Conservation (phyloP, 2,113 vertebrate species). For the Psophia crepitans region DNA sequence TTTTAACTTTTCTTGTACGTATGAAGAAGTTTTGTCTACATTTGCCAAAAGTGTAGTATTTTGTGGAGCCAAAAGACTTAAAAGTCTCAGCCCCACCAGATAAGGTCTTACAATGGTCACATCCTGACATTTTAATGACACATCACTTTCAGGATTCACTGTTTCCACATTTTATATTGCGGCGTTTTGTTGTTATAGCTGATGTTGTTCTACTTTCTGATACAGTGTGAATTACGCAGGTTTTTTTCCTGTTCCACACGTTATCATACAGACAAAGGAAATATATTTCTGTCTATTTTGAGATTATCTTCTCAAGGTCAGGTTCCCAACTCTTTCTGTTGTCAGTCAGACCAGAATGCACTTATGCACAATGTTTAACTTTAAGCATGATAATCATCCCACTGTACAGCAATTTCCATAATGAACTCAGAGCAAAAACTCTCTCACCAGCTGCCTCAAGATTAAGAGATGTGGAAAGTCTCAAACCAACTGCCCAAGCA, state of each 20-base stretch:
- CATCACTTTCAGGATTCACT: neutral
- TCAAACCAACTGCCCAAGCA: constrained; percentile 30
- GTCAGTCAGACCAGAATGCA: neutral
- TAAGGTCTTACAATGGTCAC: neutral
- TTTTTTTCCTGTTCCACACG: neutral
- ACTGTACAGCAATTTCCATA: constrained; percentile 30
- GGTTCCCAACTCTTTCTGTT: neutral
- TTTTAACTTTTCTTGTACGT: neutral
- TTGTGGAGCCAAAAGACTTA: neutral
- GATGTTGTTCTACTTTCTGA: neutral
- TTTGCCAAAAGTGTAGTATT: neutral
- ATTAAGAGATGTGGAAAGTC: neutral
- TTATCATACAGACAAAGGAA: neutral
- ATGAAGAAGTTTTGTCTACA: neutral
- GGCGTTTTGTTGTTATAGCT: neutral
- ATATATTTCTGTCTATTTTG: neutral
- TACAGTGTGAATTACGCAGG: neutral
- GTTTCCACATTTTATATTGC: neutral
- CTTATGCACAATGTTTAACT: neutral
- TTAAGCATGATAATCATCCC: constrained; percentile 13
- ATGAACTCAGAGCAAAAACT: constrained; percentile 24
- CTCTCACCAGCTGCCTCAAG: constrained; percentile 42
- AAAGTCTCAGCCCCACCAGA: neutral
- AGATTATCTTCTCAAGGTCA: constrained; percentile 10
- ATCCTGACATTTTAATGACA: neutral